Evolutionary conservation across 2,888 invertebrate species (phyloP), one percentile per base, ranked within the genome.

Genomic region (Thelaira solivaga): DNA sequence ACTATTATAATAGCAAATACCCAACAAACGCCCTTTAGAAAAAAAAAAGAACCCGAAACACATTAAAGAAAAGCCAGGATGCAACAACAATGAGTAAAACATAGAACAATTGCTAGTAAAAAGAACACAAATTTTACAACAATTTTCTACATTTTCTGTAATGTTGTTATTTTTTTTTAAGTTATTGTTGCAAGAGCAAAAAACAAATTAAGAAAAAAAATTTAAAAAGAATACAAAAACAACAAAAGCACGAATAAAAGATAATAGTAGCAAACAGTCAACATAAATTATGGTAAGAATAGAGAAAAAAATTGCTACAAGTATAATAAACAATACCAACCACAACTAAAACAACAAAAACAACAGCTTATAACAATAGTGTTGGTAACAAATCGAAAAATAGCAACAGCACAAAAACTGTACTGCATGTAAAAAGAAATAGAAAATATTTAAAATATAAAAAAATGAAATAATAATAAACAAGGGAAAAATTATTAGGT

Each of bases 201-300:
- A 49, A 62, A 64, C 36, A 39, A 59, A 47, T 74, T 69, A 65
- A 61, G 65, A 43, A 36, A 51, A 64, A 59, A 53, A 24, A 24
- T 74, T 34, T 5, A 10, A 68, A n/a, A 20, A 53, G 20, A 36
- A 51, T 53, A 61, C 45, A 39, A 22, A 18, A 22, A 47, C 16
- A 29, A 53, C 24, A 51, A 26, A 4, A 26, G 26, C 26, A 6
- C 8, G n/a, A n/a, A n/a, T n/a, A n/a, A 72, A 69, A 69, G 69
- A 78, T 78, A 78, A 74, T 74, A 78, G 47, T 43, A 78, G 65
- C 69, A 78, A 78, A 78, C 69, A 78, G 78, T 78, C 78, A 74
- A 78, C 78, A 74, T 78, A 78, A 78, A 78, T 74, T 78, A 78
- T 80, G 74, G 76, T 80, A 80, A 74, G 65, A 77, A 74, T 57